Base-by-base conservation (phyloP, 2,113 vertebrate genomes). In the Theristicus caerulescens region DNA sequence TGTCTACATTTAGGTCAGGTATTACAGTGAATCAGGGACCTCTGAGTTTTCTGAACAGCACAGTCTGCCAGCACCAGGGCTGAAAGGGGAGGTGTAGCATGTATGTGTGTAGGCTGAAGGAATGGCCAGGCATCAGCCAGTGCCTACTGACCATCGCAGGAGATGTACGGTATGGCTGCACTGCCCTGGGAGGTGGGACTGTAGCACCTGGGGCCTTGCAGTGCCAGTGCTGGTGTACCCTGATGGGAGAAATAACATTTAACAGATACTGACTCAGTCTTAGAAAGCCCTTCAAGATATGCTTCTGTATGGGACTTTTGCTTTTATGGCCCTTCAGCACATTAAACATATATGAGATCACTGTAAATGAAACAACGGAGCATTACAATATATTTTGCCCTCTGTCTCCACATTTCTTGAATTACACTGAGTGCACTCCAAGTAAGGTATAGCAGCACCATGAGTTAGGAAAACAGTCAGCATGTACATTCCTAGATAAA, bases 401-500 rank as follows among this genome's bases (percentile, higher is more conserved):
- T 86, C 66, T 77, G 64, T 78, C 64, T 95, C 64, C 46, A 61
- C 27, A 26, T 72, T 89, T 69, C 64, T 84, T 92, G 38, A 83
- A 88, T 86, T 91, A 64, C 52, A 46, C 34, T 67, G 52, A 76
- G 79, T 79, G 89, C 69, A 46, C 9, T 92, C 94, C 95, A 96
- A 94, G 94, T 96, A 92, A 87, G 94, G 83, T 86, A 93, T 57
- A 59, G 61, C 18, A 84, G 59, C 46, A 86, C 42, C 3, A 1
- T 40, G 42, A 81, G 42, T 93, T 92, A 94, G 20, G 32, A 92
- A 86, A 94, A 74, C 88, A 71, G 7, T 90, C 67, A 66, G 51
- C 38, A 24, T 57, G 47, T 32, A 16, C 76, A 82, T 93, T 96
- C 88, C 80, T 74, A 55, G 31, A 83, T 79, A 71, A 94, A 95